phyloP scores from a whole-genome alignment of 2,888 invertebrate genomes.

The Digitonthophagus gazella region DNA sequence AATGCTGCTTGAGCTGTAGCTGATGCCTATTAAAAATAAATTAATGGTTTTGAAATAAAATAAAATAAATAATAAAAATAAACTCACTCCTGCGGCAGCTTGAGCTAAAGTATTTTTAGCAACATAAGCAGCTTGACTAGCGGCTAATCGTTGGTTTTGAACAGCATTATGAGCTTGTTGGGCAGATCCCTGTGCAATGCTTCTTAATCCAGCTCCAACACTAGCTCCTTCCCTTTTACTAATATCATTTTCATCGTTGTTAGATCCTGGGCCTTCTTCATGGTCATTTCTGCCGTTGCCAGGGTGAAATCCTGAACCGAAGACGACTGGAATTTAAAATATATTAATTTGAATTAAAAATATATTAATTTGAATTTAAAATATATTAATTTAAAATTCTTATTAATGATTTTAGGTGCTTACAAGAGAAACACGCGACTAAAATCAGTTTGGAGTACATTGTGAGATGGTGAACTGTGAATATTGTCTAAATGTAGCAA shows the following conservation, averaged over 20 bases:
- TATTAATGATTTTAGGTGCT: neutral
- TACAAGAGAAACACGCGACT: neutral
- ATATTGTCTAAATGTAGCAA: neutral
- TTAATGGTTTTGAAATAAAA: neutral
- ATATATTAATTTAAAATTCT: neutral
- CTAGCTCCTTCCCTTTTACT: constrained; percentile 59
- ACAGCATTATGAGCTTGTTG: constrained; percentile 72
- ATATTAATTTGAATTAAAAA: too few relatives aligned
- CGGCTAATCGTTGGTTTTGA: constrained; percentile 72
- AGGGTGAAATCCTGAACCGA: neutral
- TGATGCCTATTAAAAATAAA: constrained; percentile 56
- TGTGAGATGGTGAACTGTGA: neutral
- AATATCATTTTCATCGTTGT: neutral
- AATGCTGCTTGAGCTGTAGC: constrained; percentile 56
- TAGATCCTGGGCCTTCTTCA: too few relatives aligned
- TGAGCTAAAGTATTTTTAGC: constrained; percentile 77
- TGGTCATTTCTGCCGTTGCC: neutral
- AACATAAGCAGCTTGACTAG: constrained; percentile 74
- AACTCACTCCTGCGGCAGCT: constrained; percentile 59
- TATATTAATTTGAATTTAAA: too few relatives aligned
- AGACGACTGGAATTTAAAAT: too few relatives aligned
- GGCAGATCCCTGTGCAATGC: constrained; percentile 70
- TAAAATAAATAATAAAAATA: too few relatives aligned
- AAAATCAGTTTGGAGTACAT: neutral
- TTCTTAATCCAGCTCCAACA: constrained; percentile 68